Percentiles rank a stretch among this genome's conserved stretches.
Conservation (phyloP, 2,797 vertebrate species). For the Poeciliopsis gracilis region DNA sequence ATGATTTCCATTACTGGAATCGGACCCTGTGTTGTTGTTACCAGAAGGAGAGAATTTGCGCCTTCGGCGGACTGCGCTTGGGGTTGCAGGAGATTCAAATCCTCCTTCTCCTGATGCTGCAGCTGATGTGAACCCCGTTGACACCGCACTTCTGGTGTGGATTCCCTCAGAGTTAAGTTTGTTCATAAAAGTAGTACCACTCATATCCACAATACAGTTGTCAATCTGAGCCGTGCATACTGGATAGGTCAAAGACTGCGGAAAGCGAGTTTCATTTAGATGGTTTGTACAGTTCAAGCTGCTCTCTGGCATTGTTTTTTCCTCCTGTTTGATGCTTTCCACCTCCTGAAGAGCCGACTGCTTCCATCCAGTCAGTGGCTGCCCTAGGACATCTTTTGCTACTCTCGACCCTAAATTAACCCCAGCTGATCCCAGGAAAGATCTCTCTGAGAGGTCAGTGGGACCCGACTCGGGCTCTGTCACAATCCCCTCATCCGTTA, state of each 20-base stretch:
- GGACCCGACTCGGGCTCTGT: conserved; percentile 88
- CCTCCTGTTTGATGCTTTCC: conserved; percentile 56
- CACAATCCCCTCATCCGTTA: conserved; percentile 97
- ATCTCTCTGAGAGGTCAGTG: conserved; percentile 62
- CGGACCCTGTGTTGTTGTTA: conserved; percentile 78
- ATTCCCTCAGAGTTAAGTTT: conserved; percentile 51
- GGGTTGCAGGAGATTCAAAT: conserved; percentile 86
- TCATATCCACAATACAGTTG: conserved; percentile 57
- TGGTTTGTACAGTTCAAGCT: conserved; percentile 39
- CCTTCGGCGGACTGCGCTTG: conserved; percentile 86
- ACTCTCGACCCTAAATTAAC: conserved; percentile 65
- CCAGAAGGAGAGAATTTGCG: conserved; percentile 91
- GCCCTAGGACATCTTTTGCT: conserved; percentile 80
- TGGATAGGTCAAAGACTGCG: conserved; percentile 43
- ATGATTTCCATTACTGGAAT: conserved; percentile 85
- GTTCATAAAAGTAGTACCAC: conserved; percentile 44
- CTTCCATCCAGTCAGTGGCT: conserved; percentile 83
- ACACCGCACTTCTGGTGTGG: conserved; percentile 54
- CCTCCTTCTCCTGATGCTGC: conserved; percentile 51
- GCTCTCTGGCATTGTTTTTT: conserved; percentile 52
- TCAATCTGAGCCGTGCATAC: conserved; percentile 72
- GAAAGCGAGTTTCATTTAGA: conserved; percentile 43
- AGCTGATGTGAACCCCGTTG: conserved; percentile 55
- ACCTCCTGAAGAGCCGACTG: conserved; percentile 75
- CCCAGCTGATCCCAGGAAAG: conserved; percentile 61